These are phyloP conservation scores for Panurus biarmicus DNA, from an alignment of 2,113 vertebrate species.

Conservation along the genomic window DNA sequence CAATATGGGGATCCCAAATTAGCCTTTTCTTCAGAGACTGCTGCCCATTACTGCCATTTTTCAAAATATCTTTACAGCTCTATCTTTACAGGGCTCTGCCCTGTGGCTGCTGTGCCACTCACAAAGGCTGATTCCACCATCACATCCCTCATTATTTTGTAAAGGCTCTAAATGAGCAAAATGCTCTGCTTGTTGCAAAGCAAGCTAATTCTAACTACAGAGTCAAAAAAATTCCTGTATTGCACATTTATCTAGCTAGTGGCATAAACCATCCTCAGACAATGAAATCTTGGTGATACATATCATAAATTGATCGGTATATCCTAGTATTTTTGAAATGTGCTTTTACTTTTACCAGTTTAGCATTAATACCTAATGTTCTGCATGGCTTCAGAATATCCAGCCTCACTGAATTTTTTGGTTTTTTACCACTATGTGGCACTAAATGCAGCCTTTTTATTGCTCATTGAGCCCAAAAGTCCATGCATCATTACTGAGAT, in stretches of 20 bases:
- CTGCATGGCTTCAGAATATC: not conserved
- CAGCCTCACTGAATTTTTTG: not conserved
- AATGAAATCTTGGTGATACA: not conserved
- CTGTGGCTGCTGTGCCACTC: not conserved
- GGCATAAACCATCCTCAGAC: not conserved
- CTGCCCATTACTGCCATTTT: not conserved
- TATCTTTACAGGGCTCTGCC: too few species aligned
- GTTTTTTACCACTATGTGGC: conserved; percentile 7
- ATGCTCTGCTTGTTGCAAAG: not conserved
- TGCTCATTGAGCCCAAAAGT: not conserved
- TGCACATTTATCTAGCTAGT: not conserved
- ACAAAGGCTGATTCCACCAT: not conserved
- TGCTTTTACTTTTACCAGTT: not conserved
- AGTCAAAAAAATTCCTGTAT: not conserved
- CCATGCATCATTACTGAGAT: not conserved
- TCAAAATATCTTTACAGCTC: not conserved
- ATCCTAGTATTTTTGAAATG: not conserved
- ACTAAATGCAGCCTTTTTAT: not conserved
- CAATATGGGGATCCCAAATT: not conserved
- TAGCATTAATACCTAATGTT: not conserved
- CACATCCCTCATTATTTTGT: not conserved
- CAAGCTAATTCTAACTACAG: not conserved
- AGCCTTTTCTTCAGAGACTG: not conserved
- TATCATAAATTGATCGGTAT: not conserved
- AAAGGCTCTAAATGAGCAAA: not conserved